Percentiles rank a stretch among this genome's conserved stretches.
These are phyloP conservation scores for Chelonus insularis DNA, from an alignment of 1,140 invertebrate genomes.

Conservation along the genomic window DNA sequence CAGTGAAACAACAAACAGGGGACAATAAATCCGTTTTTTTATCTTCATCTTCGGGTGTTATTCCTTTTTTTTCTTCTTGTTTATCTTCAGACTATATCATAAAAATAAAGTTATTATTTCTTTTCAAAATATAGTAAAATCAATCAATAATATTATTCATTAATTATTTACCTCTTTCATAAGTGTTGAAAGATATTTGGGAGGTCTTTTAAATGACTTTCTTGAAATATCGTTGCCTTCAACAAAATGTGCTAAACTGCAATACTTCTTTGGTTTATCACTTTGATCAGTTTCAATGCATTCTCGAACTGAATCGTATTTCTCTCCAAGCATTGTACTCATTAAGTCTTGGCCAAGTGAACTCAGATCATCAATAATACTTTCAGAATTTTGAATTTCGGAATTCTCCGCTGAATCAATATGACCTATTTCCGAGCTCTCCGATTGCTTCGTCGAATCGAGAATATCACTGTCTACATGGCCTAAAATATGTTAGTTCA, in stretches of 20 bases:
- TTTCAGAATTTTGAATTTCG: constrained; percentile 73
- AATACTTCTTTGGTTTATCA: constrained; percentile 66
- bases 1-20: constrained; percentile 48
- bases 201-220: constrained; percentile 68
- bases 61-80: not conserved
- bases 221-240: constrained; percentile 80
- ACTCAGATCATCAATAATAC: constrained; percentile 75
- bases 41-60: constrained; percentile 26
- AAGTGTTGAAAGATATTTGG: constrained; percentile 28
- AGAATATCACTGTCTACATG: constrained; percentile 54
- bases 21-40: constrained; percentile 40
- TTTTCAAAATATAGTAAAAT: too few species aligned
- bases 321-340: constrained; percentile 63
- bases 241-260: constrained; percentile 75
- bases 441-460: constrained; percentile 50
- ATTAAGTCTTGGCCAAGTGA: constrained; percentile 70
- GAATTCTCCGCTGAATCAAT: constrained; percentile 81
- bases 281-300: constrained; percentile 45
- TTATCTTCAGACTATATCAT: not conserved
- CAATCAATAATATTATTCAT: not conserved
- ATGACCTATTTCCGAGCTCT: constrained; percentile 66
- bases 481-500: constrained; percentile 44
- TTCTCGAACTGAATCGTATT: constrained; percentile 56
- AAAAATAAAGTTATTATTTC: too few species aligned
- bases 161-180: constrained; percentile 31